A percentile compares a stretch with the other conserved stretches of the same genome.
phyloP scores from a whole-genome alignment of 1,140 invertebrate species.

The Pachypsylla venusta region DNA sequence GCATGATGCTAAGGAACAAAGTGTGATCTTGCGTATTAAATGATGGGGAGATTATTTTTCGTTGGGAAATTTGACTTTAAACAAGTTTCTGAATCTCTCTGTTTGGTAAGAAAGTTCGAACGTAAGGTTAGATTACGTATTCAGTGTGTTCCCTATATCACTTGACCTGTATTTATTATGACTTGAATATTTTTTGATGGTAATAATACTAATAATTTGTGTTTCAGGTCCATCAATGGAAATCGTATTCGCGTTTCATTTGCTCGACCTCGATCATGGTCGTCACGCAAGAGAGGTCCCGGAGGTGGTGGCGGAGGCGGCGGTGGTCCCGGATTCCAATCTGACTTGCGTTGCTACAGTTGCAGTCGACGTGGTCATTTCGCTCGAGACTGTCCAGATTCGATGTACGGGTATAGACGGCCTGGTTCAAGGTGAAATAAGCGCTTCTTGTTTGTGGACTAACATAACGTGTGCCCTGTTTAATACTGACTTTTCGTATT shows the following conservation, averaged over 20 bases:
- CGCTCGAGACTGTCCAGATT: neutral
- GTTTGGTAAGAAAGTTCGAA: too few species aligned
- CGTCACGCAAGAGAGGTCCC: neutral
- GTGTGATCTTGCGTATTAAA: too few species aligned
- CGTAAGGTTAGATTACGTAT: too few species aligned
- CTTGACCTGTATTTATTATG: too few species aligned
- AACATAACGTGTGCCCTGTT: neutral
- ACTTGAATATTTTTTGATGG: too few species aligned
- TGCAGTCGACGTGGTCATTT: neutral
- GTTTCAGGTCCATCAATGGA: slow-evolving; percentile 1
- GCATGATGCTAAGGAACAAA: too few species aligned
- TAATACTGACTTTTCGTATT: neutral
- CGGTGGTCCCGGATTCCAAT: neutral
- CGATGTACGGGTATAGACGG: neutral
- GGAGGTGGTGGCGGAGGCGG: neutral
- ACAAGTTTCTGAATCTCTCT: too few species aligned
- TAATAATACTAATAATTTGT: too few species aligned
- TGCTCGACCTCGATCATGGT: neutral
- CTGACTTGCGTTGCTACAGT: neutral
- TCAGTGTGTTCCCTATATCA: too few species aligned
- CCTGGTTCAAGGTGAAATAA: too few species aligned
- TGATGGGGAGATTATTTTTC: too few species aligned
- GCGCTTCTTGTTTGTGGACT: neutral
- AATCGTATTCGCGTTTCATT: slow-evolving; percentile 1
- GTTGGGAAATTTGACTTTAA: too few species aligned